Conservation (phyloP, 1,140 invertebrate genomes). For the Hyles euphorbiae region DNA sequence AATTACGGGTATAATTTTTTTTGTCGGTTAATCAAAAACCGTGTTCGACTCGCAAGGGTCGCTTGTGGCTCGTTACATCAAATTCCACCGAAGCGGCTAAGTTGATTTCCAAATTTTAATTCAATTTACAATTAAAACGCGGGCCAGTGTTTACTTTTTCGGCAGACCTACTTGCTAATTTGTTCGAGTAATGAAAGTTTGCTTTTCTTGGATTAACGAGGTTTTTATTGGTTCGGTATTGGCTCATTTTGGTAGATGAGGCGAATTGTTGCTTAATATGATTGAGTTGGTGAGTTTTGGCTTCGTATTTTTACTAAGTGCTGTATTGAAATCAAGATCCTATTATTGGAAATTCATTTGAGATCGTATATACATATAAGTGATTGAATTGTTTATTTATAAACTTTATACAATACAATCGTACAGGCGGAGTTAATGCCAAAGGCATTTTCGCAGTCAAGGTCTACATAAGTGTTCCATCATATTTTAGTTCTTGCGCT, state of each 20-base stretch:
- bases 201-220: slow-evolving; percentile 20
- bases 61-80: slow-evolving; percentile 43
- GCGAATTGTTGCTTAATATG: too few species aligned
- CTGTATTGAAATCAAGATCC: too few species aligned
- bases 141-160: slow-evolving; percentile 46
- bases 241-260: too few species aligned
- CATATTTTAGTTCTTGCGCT: not conserved
- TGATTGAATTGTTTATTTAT: too few species aligned
- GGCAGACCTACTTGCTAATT: slow-evolving; percentile 36
- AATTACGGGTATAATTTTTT: slow-evolving; percentile 46
- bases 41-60: slow-evolving; percentile 34
- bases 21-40: slow-evolving; percentile 55
- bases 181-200: slow-evolving; percentile 27
- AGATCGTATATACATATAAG: too few species aligned
- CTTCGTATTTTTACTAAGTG: too few species aligned
- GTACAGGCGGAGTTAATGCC: too few species aligned
- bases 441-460: not conserved
- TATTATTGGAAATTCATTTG: too few species aligned
- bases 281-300: too few species aligned
- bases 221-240: too few species aligned
- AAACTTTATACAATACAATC: too few species aligned
- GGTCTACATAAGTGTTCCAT: not conserved
- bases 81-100: slow-evolving; percentile 34
- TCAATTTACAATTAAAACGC: slow-evolving; percentile 66
- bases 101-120: slow-evolving; percentile 62